These are phyloP conservation scores for Philaenus spumarius DNA, from an alignment of 1,140 invertebrate genomes.

Conservation along the genomic window DNA sequence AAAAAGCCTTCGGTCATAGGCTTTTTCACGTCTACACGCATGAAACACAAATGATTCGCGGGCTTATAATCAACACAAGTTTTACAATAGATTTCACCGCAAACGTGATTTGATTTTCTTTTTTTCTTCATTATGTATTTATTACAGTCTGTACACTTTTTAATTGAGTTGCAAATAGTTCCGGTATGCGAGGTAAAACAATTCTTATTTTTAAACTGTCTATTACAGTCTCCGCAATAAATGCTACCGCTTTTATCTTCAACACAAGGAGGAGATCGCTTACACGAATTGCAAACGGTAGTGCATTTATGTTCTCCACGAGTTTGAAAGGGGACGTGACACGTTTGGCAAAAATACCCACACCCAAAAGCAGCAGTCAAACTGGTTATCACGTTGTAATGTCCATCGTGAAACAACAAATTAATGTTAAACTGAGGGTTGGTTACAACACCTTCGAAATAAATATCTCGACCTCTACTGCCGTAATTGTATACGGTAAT, in stretches of 20 bases:
- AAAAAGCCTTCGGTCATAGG: not conserved
- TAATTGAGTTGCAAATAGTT: not conserved
- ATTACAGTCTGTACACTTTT: not conserved
- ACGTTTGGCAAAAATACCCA: not conserved
- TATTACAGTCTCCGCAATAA: not conserved
- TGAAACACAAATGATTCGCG: not conserved
- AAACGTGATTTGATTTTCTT: not conserved
- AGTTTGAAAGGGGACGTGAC: not conserved
- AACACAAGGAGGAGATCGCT: not conserved
- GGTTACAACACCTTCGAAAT: not conserved
- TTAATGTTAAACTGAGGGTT: not conserved
- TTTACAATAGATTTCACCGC: not conserved
- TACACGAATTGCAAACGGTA: not conserved
- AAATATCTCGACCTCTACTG: not conserved
- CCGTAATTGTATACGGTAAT: conserved; percentile 3
- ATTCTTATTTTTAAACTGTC: not conserved
- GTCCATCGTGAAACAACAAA: not conserved
- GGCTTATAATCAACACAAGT: not conserved
- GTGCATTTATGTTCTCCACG: not conserved
- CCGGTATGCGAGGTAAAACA: not conserved
- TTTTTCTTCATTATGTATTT: not conserved
- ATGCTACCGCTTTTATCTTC: not conserved
- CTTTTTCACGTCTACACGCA: not conserved
- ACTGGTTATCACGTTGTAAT: not conserved
- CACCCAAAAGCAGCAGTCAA: not conserved